Percentiles rank a stretch among this genome's conserved stretches.
Conservation (phyloP, 2,888 invertebrate genomes). For the Oligia fasciuncula region DNA sequence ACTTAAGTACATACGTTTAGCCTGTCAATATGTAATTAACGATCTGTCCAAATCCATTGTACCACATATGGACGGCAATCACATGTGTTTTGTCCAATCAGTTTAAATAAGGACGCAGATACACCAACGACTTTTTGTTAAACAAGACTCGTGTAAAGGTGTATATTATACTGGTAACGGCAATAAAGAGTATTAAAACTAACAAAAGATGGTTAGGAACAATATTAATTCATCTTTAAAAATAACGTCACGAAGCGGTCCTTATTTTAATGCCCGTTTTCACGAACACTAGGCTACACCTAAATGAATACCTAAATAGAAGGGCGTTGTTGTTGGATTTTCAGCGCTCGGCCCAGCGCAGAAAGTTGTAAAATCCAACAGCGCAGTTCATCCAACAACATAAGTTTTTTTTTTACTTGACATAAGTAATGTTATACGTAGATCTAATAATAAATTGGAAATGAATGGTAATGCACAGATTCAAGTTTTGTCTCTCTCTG, state of each 20-base stretch:
- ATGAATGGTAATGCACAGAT: neutral
- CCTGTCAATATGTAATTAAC: constrained; percentile 42
- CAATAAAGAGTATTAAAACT: neutral
- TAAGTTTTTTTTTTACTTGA: neutral
- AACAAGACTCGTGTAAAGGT: constrained; percentile 24
- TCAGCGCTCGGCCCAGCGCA: neutral
- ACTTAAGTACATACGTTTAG: constrained; percentile 14
- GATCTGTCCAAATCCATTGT: constrained; percentile 31
- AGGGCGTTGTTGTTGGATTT: neutral
- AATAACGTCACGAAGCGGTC: neutral
- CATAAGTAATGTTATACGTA: neutral
- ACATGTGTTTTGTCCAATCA: constrained; percentile 41
- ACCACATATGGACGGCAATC: constrained; percentile 34
- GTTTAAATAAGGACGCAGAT: constrained; percentile 4
- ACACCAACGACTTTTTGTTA: constrained; percentile 11
- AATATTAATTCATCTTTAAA: neutral
- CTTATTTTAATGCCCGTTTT: neutral
- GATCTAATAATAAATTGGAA: neutral
- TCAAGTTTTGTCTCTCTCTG: neutral
- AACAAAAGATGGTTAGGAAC: no score
- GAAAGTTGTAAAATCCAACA: neutral
- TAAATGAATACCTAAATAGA: neutral
- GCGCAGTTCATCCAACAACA: neutral
- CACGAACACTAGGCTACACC: neutral
- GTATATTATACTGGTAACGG: neutral